These are phyloP conservation scores for Polietes domitor DNA, from an alignment of 2,888 invertebrate genomes.

Conservation along the genomic window DNA sequence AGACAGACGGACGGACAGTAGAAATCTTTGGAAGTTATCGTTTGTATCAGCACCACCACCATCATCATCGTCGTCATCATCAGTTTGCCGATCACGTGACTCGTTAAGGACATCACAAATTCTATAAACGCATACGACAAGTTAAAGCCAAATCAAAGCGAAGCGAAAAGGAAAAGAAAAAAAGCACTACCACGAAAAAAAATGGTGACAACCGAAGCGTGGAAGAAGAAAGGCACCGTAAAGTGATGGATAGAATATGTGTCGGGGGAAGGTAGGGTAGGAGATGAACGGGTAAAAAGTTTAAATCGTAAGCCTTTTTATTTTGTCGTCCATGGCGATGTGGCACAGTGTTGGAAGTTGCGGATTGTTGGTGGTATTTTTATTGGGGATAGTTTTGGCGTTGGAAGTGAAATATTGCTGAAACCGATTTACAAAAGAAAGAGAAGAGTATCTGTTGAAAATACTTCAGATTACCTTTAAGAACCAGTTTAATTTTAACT, in stretches of 20 bases:
- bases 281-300: background rate
- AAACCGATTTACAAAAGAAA: too few species aligned
- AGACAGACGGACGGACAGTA: background rate
- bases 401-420: too few species aligned
- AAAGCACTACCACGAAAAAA: background rate
- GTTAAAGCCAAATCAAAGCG: slow-evolving; percentile 46
- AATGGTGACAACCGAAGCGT: background rate
- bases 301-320: background rate
- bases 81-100: slow-evolving; percentile 69
- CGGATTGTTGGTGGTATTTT: too few species aligned
- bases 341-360: background rate
- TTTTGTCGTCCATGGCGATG: background rate
- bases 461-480: too few species aligned
- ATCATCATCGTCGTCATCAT: slow-evolving; percentile 19
- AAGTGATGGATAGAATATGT: background rate
- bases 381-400: too few species aligned
- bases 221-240: background rate
- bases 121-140: slow-evolving; percentile 64
- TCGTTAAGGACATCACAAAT: slow-evolving; percentile 69
- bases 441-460: too few species aligned
- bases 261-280: background rate
- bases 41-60: background rate
- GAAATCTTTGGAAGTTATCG: slow-evolving; percentile 43
- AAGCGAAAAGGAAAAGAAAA: slow-evolving; percentile 22
- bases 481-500: too few species aligned